Conservation (phyloP, 2,888 invertebrate species). For the Diplazon laetatorius region DNA sequence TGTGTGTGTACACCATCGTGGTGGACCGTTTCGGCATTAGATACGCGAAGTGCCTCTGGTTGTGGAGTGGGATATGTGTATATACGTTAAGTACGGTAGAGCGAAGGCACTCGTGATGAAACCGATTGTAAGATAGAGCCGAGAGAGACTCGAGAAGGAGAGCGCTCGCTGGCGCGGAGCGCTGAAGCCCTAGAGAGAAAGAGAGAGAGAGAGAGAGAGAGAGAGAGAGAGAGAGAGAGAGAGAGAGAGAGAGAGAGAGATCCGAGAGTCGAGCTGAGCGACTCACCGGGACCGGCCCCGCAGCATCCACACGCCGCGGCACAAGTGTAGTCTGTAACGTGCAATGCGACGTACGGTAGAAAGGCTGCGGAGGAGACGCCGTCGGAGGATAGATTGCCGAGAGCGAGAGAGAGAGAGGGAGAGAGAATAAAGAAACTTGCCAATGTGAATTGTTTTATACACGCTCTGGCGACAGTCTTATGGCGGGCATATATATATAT, state of each 20-base stretch:
- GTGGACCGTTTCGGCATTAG: conserved; percentile 49
- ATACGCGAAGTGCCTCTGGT: conserved; percentile 55
- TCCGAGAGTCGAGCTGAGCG: conserved; percentile 38
- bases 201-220: conserved; percentile 55
- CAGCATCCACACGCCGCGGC: conserved; percentile 71
- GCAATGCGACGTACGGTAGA: conserved; percentile 74
- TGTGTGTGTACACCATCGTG: conserved; percentile 3
- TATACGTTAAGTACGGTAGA: conserved; percentile 4
- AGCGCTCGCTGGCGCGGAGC: too few species aligned
- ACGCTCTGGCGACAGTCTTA: neutral
- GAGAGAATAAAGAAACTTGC: neutral
- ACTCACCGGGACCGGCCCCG: conserved; percentile 39
- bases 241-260: conserved; percentile 42
- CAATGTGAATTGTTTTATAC: conserved; percentile 20
- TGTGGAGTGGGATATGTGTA: conserved; percentile 10
- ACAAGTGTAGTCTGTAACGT: conserved; percentile 74
- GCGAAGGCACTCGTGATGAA: conserved; percentile 72
- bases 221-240: conserved; percentile 52
- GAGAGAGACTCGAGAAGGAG: conserved; percentile 57
- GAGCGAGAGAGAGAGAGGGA: conserved; percentile 35
- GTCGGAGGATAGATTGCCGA: conserved; percentile 40
- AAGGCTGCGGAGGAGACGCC: conserved; percentile 66
- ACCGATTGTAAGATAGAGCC: conserved; percentile 73
- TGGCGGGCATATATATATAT: conserved; percentile 14
- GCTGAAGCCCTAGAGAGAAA: too few species aligned